phyloP scores from a whole-genome alignment of 2,888 invertebrate genomes.

The Eupsilia transversa region DNA sequence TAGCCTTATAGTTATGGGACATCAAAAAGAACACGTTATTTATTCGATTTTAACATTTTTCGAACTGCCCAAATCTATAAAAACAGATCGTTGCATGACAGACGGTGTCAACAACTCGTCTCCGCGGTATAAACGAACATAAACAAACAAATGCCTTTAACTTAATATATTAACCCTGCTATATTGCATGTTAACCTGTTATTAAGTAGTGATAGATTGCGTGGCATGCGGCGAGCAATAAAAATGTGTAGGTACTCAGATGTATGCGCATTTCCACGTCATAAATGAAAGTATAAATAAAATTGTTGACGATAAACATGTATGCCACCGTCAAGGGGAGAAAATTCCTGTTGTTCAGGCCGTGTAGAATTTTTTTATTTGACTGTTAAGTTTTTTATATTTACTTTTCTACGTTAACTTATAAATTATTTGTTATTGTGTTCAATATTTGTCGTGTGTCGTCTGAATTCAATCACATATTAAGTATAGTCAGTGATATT shows the following conservation, averaged over 20 bases:
- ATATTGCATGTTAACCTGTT: constrained; percentile 51
- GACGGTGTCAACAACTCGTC: not conserved
- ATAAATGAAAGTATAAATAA: constrained; percentile 26
- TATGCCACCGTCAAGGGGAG: not conserved
- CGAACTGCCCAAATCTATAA: not conserved
- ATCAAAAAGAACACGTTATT: too few species aligned
- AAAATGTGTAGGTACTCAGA: constrained; percentile 30
- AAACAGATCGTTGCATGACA: not conserved
- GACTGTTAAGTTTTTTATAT: not conserved
- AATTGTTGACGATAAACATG: constrained; percentile 12
- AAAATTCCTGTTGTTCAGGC: not conserved
- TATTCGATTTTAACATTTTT: not conserved
- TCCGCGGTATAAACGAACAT: not conserved
- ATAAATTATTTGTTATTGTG: not conserved
- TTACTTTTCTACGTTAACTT: not conserved
- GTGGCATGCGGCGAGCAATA: constrained; percentile 43
- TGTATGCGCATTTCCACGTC: constrained; percentile 29
- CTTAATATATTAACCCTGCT: not conserved
- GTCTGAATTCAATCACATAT: not conserved
- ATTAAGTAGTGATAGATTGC: constrained; percentile 52
- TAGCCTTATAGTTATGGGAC: too few species aligned
- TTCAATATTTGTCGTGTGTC: not conserved
- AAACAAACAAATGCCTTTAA: constrained; percentile 31
- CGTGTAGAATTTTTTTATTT: not conserved
- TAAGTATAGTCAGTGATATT: not conserved